These are phyloP conservation scores for Chaetura pelagica DNA, from an alignment of 2,113 vertebrate species.

Conservation along the genomic window DNA sequence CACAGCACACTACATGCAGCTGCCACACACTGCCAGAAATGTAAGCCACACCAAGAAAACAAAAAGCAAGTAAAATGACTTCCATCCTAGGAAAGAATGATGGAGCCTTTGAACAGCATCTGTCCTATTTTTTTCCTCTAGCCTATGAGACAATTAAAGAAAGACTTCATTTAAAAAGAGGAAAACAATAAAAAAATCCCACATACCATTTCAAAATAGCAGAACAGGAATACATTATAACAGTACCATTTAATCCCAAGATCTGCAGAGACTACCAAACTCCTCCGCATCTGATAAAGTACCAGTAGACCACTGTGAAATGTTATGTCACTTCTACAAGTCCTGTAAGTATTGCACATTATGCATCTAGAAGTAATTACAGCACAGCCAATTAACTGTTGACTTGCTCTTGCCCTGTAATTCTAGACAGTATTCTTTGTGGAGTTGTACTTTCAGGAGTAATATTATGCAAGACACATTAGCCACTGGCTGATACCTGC, in stretches of 20 bases:
- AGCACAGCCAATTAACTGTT: slow-evolving; percentile 67
- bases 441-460: slow-evolving; percentile 55
- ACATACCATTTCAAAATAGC: background rate
- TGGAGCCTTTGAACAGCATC: background rate
- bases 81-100: background rate
- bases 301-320: slow-evolving; percentile 31
- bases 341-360: slow-evolving; percentile 46
- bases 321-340: slow-evolving; percentile 33
- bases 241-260: background rate
- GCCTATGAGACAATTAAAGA: background rate
- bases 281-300: slow-evolving; percentile 20
- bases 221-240: slow-evolving; percentile 19
- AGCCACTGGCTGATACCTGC: slow-evolving; percentile 26
- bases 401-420: slow-evolving; percentile 61
- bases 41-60: background rate
- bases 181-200: fast-evolving
- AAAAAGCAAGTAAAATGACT: background rate
- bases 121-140: slow-evolving; percentile 21
- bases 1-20: background rate
- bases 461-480: slow-evolving; percentile 19
- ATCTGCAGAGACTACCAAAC: slow-evolving; percentile 39
- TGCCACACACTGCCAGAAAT: background rate
- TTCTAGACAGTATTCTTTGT: slow-evolving; percentile 52
- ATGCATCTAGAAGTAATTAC: slow-evolving; percentile 65
- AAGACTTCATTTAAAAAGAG: background rate